Evolutionary conservation across 2,797 vertebrate species (phyloP), one percentile per base, ranked within the genome.

Genomic region (Tenualosa ilisha): DNA sequence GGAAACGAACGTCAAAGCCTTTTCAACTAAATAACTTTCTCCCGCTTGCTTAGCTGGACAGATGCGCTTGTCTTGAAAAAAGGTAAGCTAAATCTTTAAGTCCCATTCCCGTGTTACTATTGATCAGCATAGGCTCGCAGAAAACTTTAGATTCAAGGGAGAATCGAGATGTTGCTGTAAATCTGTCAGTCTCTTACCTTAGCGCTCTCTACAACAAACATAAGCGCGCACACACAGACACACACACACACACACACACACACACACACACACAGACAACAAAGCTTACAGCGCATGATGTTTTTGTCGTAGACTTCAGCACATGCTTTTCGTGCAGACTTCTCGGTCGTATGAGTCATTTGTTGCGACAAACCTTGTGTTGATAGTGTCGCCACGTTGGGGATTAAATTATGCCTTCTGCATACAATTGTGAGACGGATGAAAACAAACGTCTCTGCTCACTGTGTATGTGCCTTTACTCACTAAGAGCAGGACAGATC

Each of bases 331-430:
- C 56, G 56, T 59, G 56, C 56, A 59, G 56, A 59, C 17, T 22
- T 59, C 56, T 22, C 31, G 40, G 13, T 0, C 37, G 68, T 20
- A 40, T 75, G 68, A 75, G 68, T 75, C 68, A 75, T 75, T 75
- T 75, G 68, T 75, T 75, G 68, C 68, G 68, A 75, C 68, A 75
- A 75, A 75, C 26, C 37, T 5, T 17, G 68, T 75, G 31, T 75
- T 40, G 68, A 43, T 12, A 75, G 68, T 75, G 68, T 75, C 68
- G 31, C 68, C 68, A 15, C 15, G 26, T 75, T 26, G 68, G 40
- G 68, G 15, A 75, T 75, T 75, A 20, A 75, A 75, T 75, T 20
- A 75, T 75, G 11, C 17, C 2, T 12, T 75, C 68, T 40, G 68
- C 68, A 75, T 40, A 13, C 31, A 26, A 20, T 31, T 17, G 31